Base-by-base conservation (phyloP, 1,140 invertebrate genomes). In the Leptestheria dahalacensis region DNA sequence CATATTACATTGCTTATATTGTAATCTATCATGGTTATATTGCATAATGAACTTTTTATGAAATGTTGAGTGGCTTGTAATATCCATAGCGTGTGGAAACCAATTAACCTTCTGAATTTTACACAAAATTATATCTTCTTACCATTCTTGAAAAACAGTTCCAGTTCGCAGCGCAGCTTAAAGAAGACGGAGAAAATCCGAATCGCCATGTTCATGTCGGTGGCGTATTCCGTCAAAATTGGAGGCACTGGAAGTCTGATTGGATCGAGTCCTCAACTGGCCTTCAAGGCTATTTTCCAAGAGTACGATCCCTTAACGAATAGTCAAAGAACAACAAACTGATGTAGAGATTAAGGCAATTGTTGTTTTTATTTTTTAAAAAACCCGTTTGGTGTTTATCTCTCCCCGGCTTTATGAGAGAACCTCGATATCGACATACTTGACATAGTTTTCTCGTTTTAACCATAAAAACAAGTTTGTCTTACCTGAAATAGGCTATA, bases 171-270 rank as follows among this genome's bases (percentile, higher is more conserved):
- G 20, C 11, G 11, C 11, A 52, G 50, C 25, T 21, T 21, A 20
- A 52, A 52, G 25, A 25, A 52, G 10, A 21, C 21, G 10, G 46
- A 59, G 21, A 59, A 69, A 68, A 69, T 72, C 47, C 65, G 63
- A 24, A 73, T 72, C 48, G 69, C 72, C 10, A 70, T 70, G 1
- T 80, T 85, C 63, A 67, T 93, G 58, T 80, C 80, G 6, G 83
- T 89, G 24, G 86, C 86, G 1, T 93, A 91, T 67, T 80, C 88
- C 0, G 81, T 89, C 3, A 79, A 77, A 61, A 70, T 89, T 28
- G 91, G 91, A 2, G 91, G 91, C 3, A 86, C 83, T 48, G 86
- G 86, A 0, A 89, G 87, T 1, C 71, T 95, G 1, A 90, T 91
- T 2, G 91, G 91, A 3, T 91, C 89, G 1, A 85, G 83, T 3